Evolutionary conservation across 1,140 invertebrate genomes (phyloP).

Genomic region (Drosophila insularis): DNA sequence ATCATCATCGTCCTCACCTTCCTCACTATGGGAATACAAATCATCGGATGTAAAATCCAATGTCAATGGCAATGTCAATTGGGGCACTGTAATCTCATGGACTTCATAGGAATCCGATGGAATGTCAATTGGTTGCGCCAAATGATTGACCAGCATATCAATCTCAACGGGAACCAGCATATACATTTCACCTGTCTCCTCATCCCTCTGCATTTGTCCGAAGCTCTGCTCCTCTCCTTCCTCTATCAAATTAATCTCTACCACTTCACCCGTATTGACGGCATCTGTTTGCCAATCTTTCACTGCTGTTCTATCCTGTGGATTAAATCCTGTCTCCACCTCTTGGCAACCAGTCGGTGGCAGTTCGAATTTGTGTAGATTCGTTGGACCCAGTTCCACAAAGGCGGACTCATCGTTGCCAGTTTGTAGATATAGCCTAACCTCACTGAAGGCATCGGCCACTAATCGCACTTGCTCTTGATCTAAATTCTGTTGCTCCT

Average conservation of each 20-base stretch:
- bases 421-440: slow-evolving; percentile 30
- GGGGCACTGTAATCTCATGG: slow-evolving; percentile 2
- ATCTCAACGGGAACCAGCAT: slow-evolving; percentile 54
- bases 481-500: neutral
- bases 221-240: slow-evolving; percentile 12
- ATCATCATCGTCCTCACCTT: neutral
- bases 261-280: neutral
- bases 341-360: neutral
- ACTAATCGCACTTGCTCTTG: slow-evolving; percentile 13
- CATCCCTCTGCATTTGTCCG: slow-evolving; percentile 22
- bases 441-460: slow-evolving; percentile 27
- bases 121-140: neutral
- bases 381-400: slow-evolving; percentile 23
- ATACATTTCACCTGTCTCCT: slow-evolving; percentile 42
- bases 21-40: no score
- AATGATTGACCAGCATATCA: slow-evolving; percentile 34
- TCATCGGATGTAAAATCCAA: neutral
- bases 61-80: slow-evolving; percentile 2
- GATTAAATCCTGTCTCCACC: neutral
- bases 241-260: slow-evolving; percentile 23
- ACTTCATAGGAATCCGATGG: neutral
- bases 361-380: slow-evolving; percentile 37
- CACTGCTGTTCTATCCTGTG: neutral
- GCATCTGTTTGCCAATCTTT: slow-evolving; percentile 21
- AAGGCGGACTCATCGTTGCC: slow-evolving; percentile 11